Conservation (phyloP, 2,113 vertebrate genomes). For the Pterophyllum scalare region DNA sequence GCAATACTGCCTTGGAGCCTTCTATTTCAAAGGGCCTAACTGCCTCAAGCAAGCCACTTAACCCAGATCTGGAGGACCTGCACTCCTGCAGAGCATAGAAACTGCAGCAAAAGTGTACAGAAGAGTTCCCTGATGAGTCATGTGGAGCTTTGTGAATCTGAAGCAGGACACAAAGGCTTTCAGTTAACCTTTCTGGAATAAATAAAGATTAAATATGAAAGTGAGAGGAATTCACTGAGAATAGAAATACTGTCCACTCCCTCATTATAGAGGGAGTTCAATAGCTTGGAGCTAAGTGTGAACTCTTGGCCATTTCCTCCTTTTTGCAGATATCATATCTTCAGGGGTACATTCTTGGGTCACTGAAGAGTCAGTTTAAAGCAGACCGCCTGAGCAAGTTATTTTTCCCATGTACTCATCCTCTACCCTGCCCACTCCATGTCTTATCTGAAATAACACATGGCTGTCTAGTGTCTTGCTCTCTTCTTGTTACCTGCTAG, state of each 20-base stretch:
- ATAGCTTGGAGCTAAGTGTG: conserved; percentile 40
- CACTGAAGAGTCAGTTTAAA: conserved; percentile 59
- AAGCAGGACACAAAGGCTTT: conserved; percentile 27
- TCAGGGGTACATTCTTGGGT: conserved; percentile 58
- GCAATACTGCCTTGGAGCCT: neutral
- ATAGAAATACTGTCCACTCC: conserved; percentile 32
- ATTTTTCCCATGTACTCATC: conserved; percentile 1
- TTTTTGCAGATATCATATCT: conserved; percentile 72
- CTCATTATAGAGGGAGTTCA: conserved; percentile 12
- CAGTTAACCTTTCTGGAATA: conserved; percentile 54
- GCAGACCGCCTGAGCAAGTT: conserved; percentile 34
- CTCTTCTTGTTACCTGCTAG: conserved; percentile 51
- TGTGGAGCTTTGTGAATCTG: conserved; percentile 41
- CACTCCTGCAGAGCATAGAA: conserved; percentile 33
- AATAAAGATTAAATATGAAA: conserved; percentile 63
- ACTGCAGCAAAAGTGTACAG: conserved; percentile 18
- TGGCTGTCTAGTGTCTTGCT: conserved; percentile 46
- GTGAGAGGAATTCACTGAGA: conserved; percentile 17
- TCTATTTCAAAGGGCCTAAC: conserved; percentile 4
- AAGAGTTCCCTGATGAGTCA: conserved; percentile 46
- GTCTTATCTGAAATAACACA: conserved; percentile 72
- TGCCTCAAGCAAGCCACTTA: conserved; percentile 41
- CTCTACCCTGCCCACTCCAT: conserved; percentile 36
- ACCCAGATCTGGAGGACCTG: conserved; percentile 26
- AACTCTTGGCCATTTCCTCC: conserved; percentile 65